Percentiles rank a stretch among this genome's conserved stretches.
phyloP scores from a whole-genome alignment of 2,113 vertebrate genomes.

The Polyodon spathula region DNA sequence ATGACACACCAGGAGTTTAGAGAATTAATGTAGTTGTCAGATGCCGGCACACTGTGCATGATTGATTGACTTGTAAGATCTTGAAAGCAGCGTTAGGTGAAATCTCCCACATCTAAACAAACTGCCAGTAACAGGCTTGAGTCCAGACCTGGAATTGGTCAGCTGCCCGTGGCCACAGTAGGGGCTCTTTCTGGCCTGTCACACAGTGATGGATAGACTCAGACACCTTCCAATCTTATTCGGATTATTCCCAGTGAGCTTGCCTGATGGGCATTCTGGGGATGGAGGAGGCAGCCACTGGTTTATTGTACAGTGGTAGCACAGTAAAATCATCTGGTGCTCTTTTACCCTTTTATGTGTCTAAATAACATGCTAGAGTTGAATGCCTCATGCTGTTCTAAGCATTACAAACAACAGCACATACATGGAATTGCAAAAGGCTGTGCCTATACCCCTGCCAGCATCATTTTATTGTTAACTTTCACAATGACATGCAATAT shows the following conservation, averaged over 20 bases:
- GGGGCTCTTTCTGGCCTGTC: constrained; percentile 77
- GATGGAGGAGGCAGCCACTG: constrained; percentile 21
- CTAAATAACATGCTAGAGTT: no score
- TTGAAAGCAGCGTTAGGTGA: constrained; percentile 45
- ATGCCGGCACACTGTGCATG: constrained; percentile 47
- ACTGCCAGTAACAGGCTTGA: constrained; percentile 36
- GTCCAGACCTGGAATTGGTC: constrained; percentile 62
- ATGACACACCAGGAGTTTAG: constrained; percentile 54
- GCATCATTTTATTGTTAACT: no score
- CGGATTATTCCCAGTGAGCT: constrained; percentile 52
- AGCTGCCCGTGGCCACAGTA: constrained; percentile 66
- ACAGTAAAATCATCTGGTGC: neutral
- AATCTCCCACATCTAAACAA: constrained; percentile 33
- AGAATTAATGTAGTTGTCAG: constrained; percentile 61
- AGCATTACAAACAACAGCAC: no score
- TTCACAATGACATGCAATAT: no score
- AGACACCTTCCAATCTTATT: constrained; percentile 69
- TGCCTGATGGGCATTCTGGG: constrained; percentile 77
- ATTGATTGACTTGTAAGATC: constrained; percentile 77
- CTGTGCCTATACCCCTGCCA: no score
- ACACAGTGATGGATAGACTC: constrained; percentile 83
- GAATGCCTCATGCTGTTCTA: no score
- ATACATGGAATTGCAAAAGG: no score
- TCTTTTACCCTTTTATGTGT: neutral
- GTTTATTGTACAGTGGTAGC: no score